Evolutionary conservation across 2,888 invertebrate genomes (phyloP).

Genomic region (Platycheirus rosarum): DNA sequence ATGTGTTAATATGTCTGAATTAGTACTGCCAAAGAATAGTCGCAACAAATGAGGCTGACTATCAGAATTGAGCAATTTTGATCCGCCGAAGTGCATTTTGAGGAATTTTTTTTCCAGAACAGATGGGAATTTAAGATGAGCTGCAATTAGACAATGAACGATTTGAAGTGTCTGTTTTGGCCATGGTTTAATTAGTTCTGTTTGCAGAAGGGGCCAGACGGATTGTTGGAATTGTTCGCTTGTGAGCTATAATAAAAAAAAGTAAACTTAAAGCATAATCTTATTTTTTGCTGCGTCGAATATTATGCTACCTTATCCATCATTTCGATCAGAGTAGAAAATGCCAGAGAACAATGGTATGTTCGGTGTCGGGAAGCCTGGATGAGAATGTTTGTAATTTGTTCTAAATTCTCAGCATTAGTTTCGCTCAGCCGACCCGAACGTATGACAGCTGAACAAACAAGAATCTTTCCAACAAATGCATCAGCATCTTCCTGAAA

Average conservation of each 20-base stretch:
- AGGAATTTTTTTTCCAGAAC: slow-evolving; percentile 84
- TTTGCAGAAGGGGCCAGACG: slow-evolving; percentile 86
- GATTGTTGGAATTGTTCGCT: slow-evolving; percentile 84
- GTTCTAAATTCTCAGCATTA: slow-evolving; percentile 83
- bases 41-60: slow-evolving; percentile 84
- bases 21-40: slow-evolving; percentile 85
- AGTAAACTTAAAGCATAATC: neutral
- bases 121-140: slow-evolving; percentile 83
- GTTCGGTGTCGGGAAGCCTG: slow-evolving; percentile 76
- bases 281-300: neutral
- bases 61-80: slow-evolving; percentile 85
- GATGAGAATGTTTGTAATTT: slow-evolving; percentile 82
- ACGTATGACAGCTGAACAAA: slow-evolving; percentile 87
- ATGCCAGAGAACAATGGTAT: slow-evolving; percentile 82
- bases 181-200: slow-evolving; percentile 86
- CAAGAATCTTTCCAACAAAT: slow-evolving; percentile 87
- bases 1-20: slow-evolving; percentile 83
- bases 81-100: slow-evolving; percentile 84
- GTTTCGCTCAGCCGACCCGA: slow-evolving; percentile 85
- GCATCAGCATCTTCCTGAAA: slow-evolving; percentile 89
- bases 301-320: slow-evolving; percentile 83
- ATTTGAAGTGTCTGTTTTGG: slow-evolving; percentile 87
- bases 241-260: slow-evolving; percentile 82
- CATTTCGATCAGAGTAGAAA: slow-evolving; percentile 86
- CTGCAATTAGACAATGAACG: slow-evolving; percentile 85